A percentile compares a stretch with the other conserved stretches of the same genome.
phyloP scores from a whole-genome alignment of 2,888 invertebrate species.

The Dicycla oo region DNA sequence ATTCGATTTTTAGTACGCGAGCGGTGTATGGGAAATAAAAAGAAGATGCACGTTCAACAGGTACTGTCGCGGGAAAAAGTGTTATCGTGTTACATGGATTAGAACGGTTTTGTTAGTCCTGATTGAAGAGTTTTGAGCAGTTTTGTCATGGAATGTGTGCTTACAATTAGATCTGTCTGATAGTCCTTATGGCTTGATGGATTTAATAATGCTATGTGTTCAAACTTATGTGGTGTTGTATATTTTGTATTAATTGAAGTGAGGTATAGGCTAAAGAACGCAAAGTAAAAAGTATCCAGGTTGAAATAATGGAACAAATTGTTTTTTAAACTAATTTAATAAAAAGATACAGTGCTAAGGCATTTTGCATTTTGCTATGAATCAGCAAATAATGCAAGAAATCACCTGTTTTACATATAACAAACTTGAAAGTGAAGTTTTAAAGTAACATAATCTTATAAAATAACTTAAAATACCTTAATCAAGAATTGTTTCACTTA shows the following conservation, averaged over 20 bases:
- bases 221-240: neutral
- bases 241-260: neutral
- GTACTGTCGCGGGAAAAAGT: constrained; percentile 79
- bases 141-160: neutral
- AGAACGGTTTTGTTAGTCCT: constrained; percentile 40
- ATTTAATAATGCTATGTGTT: neutral
- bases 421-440: neutral
- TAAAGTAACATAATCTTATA: constrained; percentile 1
- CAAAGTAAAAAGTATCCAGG: neutral
- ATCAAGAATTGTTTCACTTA: neutral
- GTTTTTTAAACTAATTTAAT: neutral
- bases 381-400: neutral
- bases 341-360: neutral
- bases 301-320: constrained; percentile 1
- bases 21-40: constrained; percentile 83
- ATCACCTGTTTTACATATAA: neutral
- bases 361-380: neutral
- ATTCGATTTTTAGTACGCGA: constrained; percentile 88
- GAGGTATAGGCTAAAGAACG: neutral
- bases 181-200: neutral
- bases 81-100: constrained; percentile 55
- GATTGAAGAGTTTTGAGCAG: constrained; percentile 31
- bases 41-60: constrained; percentile 86
- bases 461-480: neutral
- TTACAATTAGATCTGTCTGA: neutral